Evolutionary conservation across 2,113 vertebrate genomes (phyloP).

Genomic region (Callipepla squamata): DNA sequence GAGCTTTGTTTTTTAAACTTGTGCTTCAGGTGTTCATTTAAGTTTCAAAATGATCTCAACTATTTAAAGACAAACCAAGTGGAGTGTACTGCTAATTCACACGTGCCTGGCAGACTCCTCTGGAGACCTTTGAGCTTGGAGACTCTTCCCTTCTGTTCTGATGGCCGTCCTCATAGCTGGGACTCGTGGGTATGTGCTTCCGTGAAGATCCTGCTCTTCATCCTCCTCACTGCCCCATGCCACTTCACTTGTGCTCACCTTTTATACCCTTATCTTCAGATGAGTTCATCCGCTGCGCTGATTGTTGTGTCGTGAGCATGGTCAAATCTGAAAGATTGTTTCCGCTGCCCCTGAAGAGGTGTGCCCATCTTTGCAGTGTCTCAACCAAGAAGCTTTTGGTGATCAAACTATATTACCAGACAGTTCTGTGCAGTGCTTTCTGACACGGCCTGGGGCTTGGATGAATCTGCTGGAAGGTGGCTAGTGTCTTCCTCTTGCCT

Average conservation of each 20-base stretch:
- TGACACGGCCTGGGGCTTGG: background rate
- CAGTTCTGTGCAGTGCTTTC: background rate
- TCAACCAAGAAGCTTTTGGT: background rate
- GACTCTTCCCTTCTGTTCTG: background rate
- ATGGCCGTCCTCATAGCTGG: background rate
- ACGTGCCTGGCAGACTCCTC: background rate
- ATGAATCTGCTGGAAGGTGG: background rate
- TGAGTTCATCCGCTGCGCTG: background rate
- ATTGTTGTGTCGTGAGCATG: fast-evolving
- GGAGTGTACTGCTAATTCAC: background rate
- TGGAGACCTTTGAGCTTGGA: background rate
- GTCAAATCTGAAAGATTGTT: fast-evolving
- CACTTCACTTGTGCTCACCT: background rate
- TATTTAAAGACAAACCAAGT: background rate
- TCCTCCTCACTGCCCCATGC: fast-evolving
- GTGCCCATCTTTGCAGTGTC: background rate
- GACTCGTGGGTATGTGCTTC: background rate
- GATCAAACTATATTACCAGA: background rate
- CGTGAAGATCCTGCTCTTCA: background rate
- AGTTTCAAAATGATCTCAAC: background rate
- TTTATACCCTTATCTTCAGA: background rate
- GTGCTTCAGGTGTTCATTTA: background rate
- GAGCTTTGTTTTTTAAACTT: background rate
- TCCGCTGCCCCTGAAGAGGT: background rate
- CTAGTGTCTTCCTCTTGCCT: fast-evolving